Conservation (phyloP, 2,888 invertebrate species). For the Tachina lurida region DNA sequence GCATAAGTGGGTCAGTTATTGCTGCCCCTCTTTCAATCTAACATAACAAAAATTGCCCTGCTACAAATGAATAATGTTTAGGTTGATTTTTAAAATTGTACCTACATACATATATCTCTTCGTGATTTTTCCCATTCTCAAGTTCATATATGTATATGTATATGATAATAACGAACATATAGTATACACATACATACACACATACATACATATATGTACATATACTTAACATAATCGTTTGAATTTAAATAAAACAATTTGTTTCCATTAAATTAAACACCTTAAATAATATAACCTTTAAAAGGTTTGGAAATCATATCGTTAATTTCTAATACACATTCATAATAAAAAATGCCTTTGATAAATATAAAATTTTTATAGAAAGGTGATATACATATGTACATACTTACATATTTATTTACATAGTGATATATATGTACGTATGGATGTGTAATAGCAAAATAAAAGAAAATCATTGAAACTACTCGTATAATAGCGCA, state of each 20-base stretch:
- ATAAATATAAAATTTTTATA: too few relatives aligned
- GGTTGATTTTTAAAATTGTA: not conserved
- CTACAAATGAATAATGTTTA: not conserved
- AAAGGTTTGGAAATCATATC: constrained; percentile 8
- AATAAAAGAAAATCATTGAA: not conserved
- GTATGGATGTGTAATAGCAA: not conserved
- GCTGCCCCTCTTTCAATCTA: too few relatives aligned
- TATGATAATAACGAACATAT: not conserved
- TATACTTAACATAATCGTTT: not conserved
- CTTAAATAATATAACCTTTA: constrained; percentile 56
- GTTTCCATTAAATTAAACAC: constrained; percentile 59
- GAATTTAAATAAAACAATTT: not conserved
- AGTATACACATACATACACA: not conserved
- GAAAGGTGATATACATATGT: too few relatives aligned
- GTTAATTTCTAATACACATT: not conserved
- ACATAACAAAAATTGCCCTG: too few relatives aligned
- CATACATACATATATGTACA: not conserved
- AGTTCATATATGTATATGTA: constrained; percentile 18
- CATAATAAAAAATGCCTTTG: too few relatives aligned
- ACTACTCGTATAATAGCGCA: constrained; percentile 11
- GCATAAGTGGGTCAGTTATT: too few relatives aligned
- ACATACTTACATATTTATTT: too few relatives aligned
- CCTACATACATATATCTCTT: too few relatives aligned
- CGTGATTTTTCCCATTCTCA: not conserved
- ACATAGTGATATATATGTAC: too few relatives aligned